Evolutionary conservation across 2,113 vertebrate genomes (phyloP).

Genomic region (Talpa occidentalis): DNA sequence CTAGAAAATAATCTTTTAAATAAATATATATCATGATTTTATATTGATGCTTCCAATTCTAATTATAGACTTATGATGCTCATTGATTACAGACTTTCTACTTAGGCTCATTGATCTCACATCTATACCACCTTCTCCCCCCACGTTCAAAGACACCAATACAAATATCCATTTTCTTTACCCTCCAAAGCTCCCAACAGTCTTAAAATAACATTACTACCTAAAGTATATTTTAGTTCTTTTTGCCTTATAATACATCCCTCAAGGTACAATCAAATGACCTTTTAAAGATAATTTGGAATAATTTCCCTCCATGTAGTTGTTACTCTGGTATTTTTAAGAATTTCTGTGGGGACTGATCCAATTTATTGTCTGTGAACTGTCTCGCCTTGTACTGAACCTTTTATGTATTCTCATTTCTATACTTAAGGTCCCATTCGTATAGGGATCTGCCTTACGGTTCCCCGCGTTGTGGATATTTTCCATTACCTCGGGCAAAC

Average conservation of each 20-base stretch:
- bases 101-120: neutral
- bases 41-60: neutral
- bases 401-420: neutral
- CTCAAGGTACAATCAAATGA: neutral
- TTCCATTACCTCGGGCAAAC: neutral
- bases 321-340: neutral
- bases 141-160: neutral
- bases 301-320: neutral
- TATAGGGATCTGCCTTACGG: neutral
- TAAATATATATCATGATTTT: neutral
- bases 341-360: neutral
- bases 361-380: neutral
- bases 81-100: slow-evolving; percentile 16
- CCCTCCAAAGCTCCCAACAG: neutral
- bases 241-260: neutral
- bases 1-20: slow-evolving; percentile 17
- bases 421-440: neutral
- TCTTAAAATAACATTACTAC: neutral
- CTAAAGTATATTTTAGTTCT: neutral
- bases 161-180: slow-evolving; percentile 36
- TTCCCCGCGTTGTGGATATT: neutral
- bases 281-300: neutral
- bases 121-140: neutral
- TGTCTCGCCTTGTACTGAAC: neutral
- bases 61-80: too few relatives aligned